phyloP scores from a whole-genome alignment of 2,113 vertebrate genomes.

The Mionectes macconnelli region DNA sequence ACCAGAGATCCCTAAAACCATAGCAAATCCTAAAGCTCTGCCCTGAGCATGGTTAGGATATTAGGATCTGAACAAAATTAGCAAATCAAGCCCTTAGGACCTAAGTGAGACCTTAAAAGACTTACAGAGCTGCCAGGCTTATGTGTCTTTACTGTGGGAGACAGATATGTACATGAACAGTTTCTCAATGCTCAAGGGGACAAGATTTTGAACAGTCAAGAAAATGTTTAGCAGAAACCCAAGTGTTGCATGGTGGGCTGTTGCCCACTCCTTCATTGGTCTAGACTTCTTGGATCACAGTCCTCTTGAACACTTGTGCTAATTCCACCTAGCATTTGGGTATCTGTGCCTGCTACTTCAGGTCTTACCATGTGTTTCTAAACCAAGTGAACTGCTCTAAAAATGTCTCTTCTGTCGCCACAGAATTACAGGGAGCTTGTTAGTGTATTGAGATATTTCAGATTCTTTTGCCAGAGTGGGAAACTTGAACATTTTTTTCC shows the following conservation, averaged over 20 bases:
- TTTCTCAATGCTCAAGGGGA: neutral
- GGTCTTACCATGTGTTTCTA: neutral
- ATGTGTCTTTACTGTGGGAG: neutral
- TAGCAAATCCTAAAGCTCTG: neutral
- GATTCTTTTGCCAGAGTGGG: neutral
- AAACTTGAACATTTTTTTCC: neutral
- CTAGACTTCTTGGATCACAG: neutral
- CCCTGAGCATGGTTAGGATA: neutral
- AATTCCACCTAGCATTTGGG: neutral
- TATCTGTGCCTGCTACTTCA: neutral
- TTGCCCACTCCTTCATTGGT: neutral
- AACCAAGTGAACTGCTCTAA: neutral
- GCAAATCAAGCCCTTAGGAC: neutral
- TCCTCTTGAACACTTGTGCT: neutral
- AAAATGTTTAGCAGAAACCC: neutral
- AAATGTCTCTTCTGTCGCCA: neutral
- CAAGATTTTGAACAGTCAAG: neutral
- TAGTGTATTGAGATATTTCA: neutral
- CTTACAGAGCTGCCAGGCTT: neutral
- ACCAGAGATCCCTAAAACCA: neutral
- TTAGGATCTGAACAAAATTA: accelerated
- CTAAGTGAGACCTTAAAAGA: neutral
- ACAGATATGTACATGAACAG: neutral
- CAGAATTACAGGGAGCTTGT: neutral
- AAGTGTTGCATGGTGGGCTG: neutral